phyloP scores from a whole-genome alignment of 1,140 invertebrate genomes.

The Samia ricini region DNA sequence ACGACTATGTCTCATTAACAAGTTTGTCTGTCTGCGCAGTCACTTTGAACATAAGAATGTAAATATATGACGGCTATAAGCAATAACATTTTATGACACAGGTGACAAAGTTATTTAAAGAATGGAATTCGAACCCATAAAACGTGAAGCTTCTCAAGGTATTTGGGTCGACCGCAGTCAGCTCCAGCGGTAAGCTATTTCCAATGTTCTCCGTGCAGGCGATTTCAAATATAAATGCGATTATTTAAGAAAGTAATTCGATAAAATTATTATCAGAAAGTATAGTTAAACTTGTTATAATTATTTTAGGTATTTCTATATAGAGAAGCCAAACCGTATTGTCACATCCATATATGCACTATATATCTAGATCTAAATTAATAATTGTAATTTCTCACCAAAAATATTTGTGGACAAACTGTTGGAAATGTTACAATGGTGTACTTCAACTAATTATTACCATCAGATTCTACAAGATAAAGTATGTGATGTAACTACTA shows the following conservation, averaged over 20 bases:
- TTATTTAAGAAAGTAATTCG: not conserved
- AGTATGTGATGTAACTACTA: no score
- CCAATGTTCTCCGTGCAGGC: conserved; percentile 45
- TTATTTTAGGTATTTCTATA: no score
- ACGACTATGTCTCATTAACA: not conserved
- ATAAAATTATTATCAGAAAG: not conserved
- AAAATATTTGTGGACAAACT: no score
- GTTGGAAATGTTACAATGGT: no score
- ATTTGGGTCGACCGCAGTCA: conserved; percentile 46
- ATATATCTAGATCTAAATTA: no score
- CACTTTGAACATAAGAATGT: not conserved
- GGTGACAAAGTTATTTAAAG: conserved; percentile 20
- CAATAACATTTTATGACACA: conserved; percentile 3
- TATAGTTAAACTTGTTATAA: no score
- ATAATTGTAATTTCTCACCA: no score
- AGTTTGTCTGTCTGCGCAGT: not conserved
- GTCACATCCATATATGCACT: no score
- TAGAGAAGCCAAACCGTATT: no score
- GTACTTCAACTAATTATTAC: no score
- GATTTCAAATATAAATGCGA: conserved; percentile 15
- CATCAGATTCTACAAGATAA: no score
- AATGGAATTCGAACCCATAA: conserved; percentile 16
- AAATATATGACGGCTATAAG: not conserved
- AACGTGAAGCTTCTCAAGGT: conserved; percentile 21
- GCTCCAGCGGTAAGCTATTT: conserved; percentile 53